Base-by-base conservation (phyloP, 2,888 invertebrate genomes). In the Lithophane ornitopus region DNA sequence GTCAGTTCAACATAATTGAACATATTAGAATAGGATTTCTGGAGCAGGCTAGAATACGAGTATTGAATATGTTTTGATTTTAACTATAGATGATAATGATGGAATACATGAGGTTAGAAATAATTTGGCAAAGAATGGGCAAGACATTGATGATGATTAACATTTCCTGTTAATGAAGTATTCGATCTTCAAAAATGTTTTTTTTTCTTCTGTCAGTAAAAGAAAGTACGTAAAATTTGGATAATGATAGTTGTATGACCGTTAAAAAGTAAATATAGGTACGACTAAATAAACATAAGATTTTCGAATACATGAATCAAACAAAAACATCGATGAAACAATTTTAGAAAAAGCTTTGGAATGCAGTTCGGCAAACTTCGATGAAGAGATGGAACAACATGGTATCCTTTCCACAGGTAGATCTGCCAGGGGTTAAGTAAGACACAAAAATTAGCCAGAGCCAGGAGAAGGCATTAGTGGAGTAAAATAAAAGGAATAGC, bases 1-100 rank as follows among this genome's bases (percentile, higher is more conserved):
- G 91, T 90, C 91, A 87, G 90, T 87, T 83, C 85, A 78, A 90
- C 84, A 89, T 90, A 90, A 92, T 93, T 91, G 90, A 89, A 86
- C 80, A 78, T 86, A 87, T 88, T 91, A 90, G 87, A 89, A 88
- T 87, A 85, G 80, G 68, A 77, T 76, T 79, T 74, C 79, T 79
- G 61, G 66, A 74, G 41, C 62, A 67, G 67, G 14, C 9, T 22
- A 58, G 7, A 9, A 54, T 69, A 61, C 44, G 8, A 26, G 28
- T 41, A 46, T 56, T 74, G 12, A 19, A 46, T n/a, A 52, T 39
- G 28, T 39, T 46, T 52, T 7, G 19, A 41, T n/a, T 39, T 22
- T 26, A 65, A 39, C 4, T 44, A 1, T 0, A 34, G 49, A 28
- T 28, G 2, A 62, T 49, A 19, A 26, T 41, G 26, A 58, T 26